These are phyloP conservation scores for Burhinus bistriatus DNA, from an alignment of 2,113 vertebrate genomes.

Conservation along the genomic window DNA sequence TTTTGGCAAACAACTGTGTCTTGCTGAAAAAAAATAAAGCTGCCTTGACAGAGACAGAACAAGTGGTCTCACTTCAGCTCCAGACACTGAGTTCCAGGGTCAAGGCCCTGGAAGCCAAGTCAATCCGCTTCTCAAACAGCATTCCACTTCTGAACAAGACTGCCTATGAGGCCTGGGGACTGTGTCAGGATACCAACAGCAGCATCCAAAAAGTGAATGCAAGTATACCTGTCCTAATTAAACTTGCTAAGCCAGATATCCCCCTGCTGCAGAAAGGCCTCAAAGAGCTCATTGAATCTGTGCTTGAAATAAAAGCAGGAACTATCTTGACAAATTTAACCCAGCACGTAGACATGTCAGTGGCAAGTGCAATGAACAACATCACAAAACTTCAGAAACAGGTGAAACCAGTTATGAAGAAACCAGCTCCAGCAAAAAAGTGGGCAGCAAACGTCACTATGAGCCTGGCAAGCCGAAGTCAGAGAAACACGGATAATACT, in stretches of 20 bases:
- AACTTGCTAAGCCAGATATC: constrained; percentile 53
- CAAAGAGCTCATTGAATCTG: constrained; percentile 66
- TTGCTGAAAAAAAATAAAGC: constrained; percentile 40
- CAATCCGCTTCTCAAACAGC: constrained; percentile 55
- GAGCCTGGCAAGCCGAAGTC: constrained; percentile 57
- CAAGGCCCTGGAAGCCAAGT: constrained; percentile 75
- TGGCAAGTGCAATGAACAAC: constrained; percentile 37
- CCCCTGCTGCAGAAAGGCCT: constrained; percentile 68
- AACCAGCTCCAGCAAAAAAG: constrained; percentile 56
- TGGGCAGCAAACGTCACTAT: constrained; percentile 22
- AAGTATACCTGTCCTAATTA: constrained; percentile 56
- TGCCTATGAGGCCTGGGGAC: constrained; percentile 43
- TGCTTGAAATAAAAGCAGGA: constrained; percentile 69
- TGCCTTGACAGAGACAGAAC: constrained; percentile 46
- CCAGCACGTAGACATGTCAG: constrained; percentile 27
- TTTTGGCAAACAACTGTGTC: constrained; percentile 58
- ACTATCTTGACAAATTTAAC: constrained; percentile 72
- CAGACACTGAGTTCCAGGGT: constrained; percentile 73
- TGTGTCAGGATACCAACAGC: constrained; percentile 57
- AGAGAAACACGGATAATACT: constrained; percentile 72
- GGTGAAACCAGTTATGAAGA: constrained; percentile 64
- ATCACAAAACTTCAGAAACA: constrained; percentile 72
- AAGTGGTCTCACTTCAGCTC: constrained; percentile 45
- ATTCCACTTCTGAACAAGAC: constrained; percentile 75
- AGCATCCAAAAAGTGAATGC: constrained; percentile 59